Percentiles rank a stretch among this genome's conserved stretches.
phyloP scores from a whole-genome alignment of 2,113 vertebrate genomes.

The Pomatorhinus ruficollis region DNA sequence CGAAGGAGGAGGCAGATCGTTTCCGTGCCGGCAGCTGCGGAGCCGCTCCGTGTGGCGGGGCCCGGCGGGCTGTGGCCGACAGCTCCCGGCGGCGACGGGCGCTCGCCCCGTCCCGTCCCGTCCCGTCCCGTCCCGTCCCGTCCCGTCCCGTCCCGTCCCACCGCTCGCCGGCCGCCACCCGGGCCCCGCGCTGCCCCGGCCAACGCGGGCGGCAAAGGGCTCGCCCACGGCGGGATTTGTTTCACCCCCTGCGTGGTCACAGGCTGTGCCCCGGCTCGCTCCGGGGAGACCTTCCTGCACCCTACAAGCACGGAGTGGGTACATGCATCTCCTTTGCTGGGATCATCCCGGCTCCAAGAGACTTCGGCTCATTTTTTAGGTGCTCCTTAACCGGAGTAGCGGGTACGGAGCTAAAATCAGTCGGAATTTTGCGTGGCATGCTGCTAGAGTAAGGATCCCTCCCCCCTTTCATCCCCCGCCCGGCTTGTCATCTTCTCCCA shows the following conservation, averaged over 20 bases:
- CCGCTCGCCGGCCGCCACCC: too few relatives aligned
- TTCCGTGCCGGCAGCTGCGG: not conserved
- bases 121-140: not conserved
- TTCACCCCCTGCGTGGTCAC: not conserved
- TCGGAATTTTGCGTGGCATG: not conserved
- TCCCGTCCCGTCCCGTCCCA: not conserved
- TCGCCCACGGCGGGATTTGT: not conserved
- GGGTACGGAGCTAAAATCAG: not conserved
- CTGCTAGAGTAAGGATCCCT: not conserved
- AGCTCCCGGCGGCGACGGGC: not conserved
- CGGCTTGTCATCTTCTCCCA: not conserved
- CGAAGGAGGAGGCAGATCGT: not conserved
- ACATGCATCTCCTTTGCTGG: not conserved
- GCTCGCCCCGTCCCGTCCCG: not conserved
- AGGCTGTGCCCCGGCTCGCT: not conserved
- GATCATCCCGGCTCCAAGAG: not conserved
- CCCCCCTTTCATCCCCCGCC: accelerated
- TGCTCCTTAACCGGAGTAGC: not conserved
- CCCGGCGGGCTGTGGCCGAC: not conserved
- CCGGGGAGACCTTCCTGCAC: not conserved
- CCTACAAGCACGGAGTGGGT: not conserved
- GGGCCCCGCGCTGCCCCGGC: not conserved
- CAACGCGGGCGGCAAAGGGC: not conserved
- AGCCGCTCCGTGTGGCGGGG: not conserved
- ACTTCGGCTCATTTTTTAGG: not conserved